Base-by-base conservation (phyloP, 92 coral and sea anemone species). In the Parazoanthus swiftii region DNA sequence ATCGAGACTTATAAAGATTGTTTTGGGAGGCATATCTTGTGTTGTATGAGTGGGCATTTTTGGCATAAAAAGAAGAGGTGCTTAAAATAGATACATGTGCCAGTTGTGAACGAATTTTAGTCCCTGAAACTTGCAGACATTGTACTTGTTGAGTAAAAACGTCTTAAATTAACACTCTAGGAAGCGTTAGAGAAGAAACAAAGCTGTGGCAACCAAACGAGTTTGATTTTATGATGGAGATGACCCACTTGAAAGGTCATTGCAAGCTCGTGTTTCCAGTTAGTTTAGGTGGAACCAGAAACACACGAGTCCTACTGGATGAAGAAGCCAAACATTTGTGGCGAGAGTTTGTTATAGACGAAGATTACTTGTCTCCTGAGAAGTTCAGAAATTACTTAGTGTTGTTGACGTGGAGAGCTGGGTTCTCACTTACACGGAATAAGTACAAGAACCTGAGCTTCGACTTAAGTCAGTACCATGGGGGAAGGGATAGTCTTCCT, bases 161-260 rank as follows among this genome's bases (percentile, higher is more conserved):
- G 0, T 5, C 18, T 25, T 72, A 11, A 15, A 46, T 29, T 72
- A 72, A 29, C 35, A 72, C 8, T 1, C 8, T 46, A 72, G 90
- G 90, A n/a, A 82, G 88, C 14, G 66, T 80, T 39, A 20, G 79
- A 33, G 88, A 82, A 46, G 88, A 86, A 36, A 89, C 88, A 10
- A 89, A 89, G 77, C 44, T 89, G 82, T 82, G 83, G 83, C 35
- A 63, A 8, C 91, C 91, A 21, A 85, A 89, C 36, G 85, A 82
- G 59, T 89, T 89, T 76, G 85, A 89, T 75, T 89, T 59, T 54
- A 23, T 89, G 74, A 56, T 83, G 88, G 91, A 82, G 44, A 51
- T 89, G 77, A 76, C 87, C 13, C 42, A 83, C 58, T 72, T 89
- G 78, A 73, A 38, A 82, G 88, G 37, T 74, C 70, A 29, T 43